These are phyloP conservation scores for Melierax canorus DNA, from an alignment of 2,113 vertebrate species.

Conservation along the genomic window DNA sequence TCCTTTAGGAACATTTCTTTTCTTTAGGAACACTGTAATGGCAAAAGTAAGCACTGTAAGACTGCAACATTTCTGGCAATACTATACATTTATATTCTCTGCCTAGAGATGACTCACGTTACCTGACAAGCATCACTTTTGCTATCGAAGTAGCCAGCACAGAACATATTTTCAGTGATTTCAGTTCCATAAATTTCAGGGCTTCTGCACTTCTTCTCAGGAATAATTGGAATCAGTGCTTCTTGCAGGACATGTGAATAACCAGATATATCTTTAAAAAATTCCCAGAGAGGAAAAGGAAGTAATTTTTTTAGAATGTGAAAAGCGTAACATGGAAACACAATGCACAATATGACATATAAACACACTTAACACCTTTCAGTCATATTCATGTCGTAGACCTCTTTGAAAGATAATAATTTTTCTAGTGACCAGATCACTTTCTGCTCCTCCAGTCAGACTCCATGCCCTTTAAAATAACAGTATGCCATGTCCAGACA, in stretches of 20 bases:
- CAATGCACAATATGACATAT: neutral
- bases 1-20: neutral
- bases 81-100: neutral
- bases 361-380: neutral
- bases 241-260: slow-evolving; percentile 83
- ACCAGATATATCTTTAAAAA: slow-evolving; percentile 64
- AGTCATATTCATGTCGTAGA: neutral
- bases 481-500: neutral
- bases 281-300: neutral
- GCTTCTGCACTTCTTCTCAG: slow-evolving; percentile 79
- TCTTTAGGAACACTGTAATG: neutral
- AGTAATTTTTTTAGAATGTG: neutral
- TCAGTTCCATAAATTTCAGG: slow-evolving; percentile 85
- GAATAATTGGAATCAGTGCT: slow-evolving; percentile 77
- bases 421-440: neutral
- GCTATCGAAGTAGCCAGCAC: slow-evolving; percentile 82
- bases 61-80: neutral
- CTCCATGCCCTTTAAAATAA: neutral
- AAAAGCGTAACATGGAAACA: neutral
- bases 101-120: neutral
- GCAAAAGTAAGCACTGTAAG: neutral
- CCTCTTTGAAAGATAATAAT: neutral
- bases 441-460: neutral
- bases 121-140: slow-evolving; percentile 93
- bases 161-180: slow-evolving; percentile 88